Percentiles rank a stretch among this genome's conserved stretches.
Evolutionary conservation across 2,888 invertebrate species (phyloP).

Genomic region (Acrocera orbiculus): DNA sequence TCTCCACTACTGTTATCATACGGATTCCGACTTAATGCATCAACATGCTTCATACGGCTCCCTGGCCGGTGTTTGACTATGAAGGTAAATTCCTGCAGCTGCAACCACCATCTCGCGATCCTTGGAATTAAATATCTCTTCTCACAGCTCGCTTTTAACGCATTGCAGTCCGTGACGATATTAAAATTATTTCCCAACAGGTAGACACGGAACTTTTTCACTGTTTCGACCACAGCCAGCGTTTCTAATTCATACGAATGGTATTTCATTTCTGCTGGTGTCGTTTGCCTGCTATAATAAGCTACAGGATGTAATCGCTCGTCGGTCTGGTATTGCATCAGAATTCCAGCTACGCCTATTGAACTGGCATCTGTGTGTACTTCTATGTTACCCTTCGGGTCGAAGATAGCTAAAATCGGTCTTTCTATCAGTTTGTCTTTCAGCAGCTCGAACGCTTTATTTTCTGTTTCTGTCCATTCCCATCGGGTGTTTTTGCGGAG

Average conservation of each 20-base stretch:
- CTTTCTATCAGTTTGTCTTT: no score
- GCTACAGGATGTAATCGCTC: no score
- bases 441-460: no score
- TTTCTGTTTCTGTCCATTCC: no score
- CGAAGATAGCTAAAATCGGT: no score
- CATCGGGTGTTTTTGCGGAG: no score
- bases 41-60: constrained; percentile 1
- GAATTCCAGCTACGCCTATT: no score
- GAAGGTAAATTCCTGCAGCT: constrained; percentile 4
- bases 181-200: background rate
- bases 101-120: constrained; percentile 4
- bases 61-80: background rate
- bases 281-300: constrained; percentile 2
- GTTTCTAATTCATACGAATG: constrained; percentile 4
- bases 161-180: constrained; percentile 6
- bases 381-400: no score
- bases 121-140: constrained; percentile 13
- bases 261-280: background rate
- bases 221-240: constrained; percentile 3
- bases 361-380: no score
- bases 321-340: no score
- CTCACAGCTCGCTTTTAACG: constrained; percentile 8
- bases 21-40: background rate
- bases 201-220: background rate
- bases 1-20: no score